phyloP scores from a whole-genome alignment of 2,113 vertebrate species.

The Grus americana region DNA sequence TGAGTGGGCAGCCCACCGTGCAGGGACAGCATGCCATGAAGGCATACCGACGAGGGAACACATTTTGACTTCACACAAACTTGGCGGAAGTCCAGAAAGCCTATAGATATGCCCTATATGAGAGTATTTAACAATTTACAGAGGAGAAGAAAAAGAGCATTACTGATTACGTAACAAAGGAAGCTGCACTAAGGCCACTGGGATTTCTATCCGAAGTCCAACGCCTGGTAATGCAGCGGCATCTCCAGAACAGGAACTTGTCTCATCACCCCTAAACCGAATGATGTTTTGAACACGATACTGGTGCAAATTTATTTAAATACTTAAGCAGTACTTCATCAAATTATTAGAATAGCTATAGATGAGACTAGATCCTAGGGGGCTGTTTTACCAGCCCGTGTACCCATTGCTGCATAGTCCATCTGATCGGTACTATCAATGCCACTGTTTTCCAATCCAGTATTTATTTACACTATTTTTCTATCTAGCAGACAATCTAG shows the following conservation, averaged over 20 bases:
- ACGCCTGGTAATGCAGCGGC: not conserved
- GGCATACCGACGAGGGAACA: fast-evolving
- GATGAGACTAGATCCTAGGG: not conserved
- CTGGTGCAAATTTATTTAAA: not conserved
- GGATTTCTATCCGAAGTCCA: not conserved
- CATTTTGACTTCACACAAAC: not conserved
- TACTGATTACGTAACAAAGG: not conserved
- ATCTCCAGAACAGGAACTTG: not conserved
- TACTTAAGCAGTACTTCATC: not conserved
- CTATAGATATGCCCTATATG: not conserved
- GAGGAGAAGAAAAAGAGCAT: not conserved
- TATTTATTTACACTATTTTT: not conserved
- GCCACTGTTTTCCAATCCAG: not conserved
- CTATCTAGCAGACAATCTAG: not conserved
- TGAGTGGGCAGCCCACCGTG: not conserved
- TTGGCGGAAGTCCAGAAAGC: not conserved
- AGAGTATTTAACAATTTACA: not conserved
- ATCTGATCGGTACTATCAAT: not conserved
- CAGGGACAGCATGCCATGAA: fast-evolving
- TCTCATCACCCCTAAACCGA: not conserved
- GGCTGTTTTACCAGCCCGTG: not conserved
- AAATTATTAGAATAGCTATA: not conserved
- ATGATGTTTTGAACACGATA: fast-evolving
- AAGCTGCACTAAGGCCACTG: not conserved
- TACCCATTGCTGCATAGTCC: not conserved